Evolutionary conservation across 2,888 invertebrate genomes (phyloP), one percentile per base, ranked within the genome.

Genomic region (Melanotus villosus): DNA sequence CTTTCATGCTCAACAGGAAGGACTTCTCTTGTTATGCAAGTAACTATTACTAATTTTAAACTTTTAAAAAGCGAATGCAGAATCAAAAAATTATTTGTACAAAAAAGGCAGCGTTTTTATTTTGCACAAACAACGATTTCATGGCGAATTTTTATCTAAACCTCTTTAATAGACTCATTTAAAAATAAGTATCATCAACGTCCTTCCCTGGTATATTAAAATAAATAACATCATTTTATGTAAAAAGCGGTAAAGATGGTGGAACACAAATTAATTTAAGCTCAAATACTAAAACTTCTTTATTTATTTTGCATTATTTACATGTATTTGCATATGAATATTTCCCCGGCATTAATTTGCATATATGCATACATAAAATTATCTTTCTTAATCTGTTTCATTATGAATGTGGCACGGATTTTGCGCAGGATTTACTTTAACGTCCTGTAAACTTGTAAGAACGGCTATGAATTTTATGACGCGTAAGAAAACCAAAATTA

Each of bases 291-390:
- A 52, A 64, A 65, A 50, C 52, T 50, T 56, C 52, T 66, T 62
- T 66, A 67, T 70, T 70, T 70, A 67, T 62, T 43, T 58, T 47
- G 58, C 50, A 66, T 70, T 60, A 66, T 64, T 67, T 67, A 59
- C 45, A 64, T 43, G 41, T 50, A 70, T 70, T 70, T 70, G 70
- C 70, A 70, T 70, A 70, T 64, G 63, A 66, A 67, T 70, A 59
- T 68, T 68, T 63, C 21, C n/a, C 59, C 36, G 43, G 64, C n/a
- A 58, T 57, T 63, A 52, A 70, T 70, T 70, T 70, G 45, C 70
- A 70, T 70, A 67, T 54, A 62, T 66, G 66, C 62, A 70, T 70
- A 62, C 63, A 64, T 64, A 56, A 70, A 59, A 64, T 58, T 68
- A 64, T 68, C 63, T 59, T 68, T 63, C 64, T 68, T 68, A 68